Evolutionary conservation across 2,888 invertebrate genomes (phyloP).

Genomic region (Prosopocoilus inquinatus): DNA sequence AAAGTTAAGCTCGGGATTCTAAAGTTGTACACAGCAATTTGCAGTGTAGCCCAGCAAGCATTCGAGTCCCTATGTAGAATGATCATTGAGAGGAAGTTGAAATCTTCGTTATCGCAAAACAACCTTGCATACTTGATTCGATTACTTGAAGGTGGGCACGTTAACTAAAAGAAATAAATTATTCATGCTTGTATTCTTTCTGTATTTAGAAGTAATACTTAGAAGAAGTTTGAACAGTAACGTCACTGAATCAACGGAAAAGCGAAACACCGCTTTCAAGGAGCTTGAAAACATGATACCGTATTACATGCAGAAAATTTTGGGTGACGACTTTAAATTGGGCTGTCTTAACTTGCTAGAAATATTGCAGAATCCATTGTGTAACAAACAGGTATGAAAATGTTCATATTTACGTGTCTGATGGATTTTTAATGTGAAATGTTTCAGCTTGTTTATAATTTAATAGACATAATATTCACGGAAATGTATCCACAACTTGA

Average conservation of each 20-base stretch:
- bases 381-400: conserved; percentile 57
- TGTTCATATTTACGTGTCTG: neutral
- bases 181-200: neutral
- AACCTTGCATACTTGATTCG: conserved; percentile 59
- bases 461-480: conserved; percentile 71
- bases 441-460: conserved; percentile 66
- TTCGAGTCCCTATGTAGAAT: conserved; percentile 52
- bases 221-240: conserved; percentile 13
- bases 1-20: conserved; percentile 51
- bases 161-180: neutral
- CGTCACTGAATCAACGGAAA: conserved; percentile 39
- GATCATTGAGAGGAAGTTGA: conserved; percentile 47
- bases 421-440: conserved; percentile 14
- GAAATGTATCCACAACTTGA: conserved; percentile 72
- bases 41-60: conserved; percentile 49
- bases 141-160: conserved; percentile 56
- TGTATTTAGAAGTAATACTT: conserved; percentile 44
- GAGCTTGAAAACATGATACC: conserved; percentile 48
- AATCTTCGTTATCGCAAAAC: conserved; percentile 52
- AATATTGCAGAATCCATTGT: conserved; percentile 56
- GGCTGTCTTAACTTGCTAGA: conserved; percentile 52
- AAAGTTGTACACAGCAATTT: conserved; percentile 53
- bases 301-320: conserved; percentile 40
- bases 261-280: conserved; percentile 48
- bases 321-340: conserved; percentile 46